phyloP scores from a whole-genome alignment of 2,797 vertebrate genomes.

The Neosalanx taihuensis region DNA sequence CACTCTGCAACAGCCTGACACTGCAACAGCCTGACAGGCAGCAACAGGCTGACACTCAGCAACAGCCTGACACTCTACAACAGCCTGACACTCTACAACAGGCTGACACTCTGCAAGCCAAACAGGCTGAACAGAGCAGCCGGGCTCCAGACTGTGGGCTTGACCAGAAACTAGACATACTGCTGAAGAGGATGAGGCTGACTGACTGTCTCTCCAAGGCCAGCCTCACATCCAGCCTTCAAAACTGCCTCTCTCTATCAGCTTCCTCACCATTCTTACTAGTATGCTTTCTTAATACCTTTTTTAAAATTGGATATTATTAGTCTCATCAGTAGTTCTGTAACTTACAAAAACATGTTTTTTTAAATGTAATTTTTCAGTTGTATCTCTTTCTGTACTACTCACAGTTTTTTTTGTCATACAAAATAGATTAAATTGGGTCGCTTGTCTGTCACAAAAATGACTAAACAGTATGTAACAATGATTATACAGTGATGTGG shows the following conservation, averaged over 20 bases:
- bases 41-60: too few species aligned
- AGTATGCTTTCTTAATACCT: constrained; percentile 61
- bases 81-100: too few species aligned
- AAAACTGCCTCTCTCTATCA: constrained; percentile 30
- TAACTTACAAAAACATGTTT: constrained; percentile 23
- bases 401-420: constrained; percentile 37
- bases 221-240: neutral
- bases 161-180: constrained; percentile 8
- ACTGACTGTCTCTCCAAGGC: constrained; percentile 22
- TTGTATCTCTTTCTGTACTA: constrained; percentile 31
- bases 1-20: too few species aligned
- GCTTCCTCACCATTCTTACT: constrained; percentile 51
- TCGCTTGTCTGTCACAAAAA: too few species aligned
- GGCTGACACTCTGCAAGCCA: neutral
- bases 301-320: constrained; percentile 27
- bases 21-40: neutral
- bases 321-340: constrained; percentile 42
- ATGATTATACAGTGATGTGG: constrained; percentile 14
- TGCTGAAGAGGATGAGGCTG: neutral
- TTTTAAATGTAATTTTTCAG: constrained; percentile 28
- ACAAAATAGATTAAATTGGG: constrained; percentile 35
- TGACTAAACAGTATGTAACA: neutral
- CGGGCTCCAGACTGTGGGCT: neutral
- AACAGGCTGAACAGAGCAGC: neutral
- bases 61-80: neutral